Conservation (phyloP, 2,888 invertebrate species). For the Harpagoxenus sublaevis region DNA sequence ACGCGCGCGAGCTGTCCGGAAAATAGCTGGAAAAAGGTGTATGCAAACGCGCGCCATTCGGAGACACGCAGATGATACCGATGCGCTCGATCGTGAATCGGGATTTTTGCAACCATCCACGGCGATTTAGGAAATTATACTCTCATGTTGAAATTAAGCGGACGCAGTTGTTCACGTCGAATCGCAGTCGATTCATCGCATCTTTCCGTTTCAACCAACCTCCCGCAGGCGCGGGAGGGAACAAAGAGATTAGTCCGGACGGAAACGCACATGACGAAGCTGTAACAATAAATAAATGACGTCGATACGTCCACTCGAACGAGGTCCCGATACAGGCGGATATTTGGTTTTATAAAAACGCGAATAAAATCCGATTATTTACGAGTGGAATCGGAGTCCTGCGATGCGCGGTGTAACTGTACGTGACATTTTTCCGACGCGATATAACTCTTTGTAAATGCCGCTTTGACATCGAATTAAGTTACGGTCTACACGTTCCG, state of each 20-base stretch:
- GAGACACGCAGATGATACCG: constrained; percentile 21
- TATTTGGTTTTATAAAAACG: constrained; percentile 54
- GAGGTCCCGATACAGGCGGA: constrained; percentile 21
- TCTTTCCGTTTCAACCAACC: not conserved
- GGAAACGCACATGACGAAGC: constrained; percentile 18
- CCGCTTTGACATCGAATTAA: constrained; percentile 49
- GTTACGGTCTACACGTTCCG: constrained; percentile 37
- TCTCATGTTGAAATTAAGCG: constrained; percentile 4
- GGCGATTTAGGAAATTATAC: constrained; percentile 13
- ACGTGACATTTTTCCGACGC: constrained; percentile 50
- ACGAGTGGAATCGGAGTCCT: constrained; percentile 51
- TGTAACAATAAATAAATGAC: constrained; percentile 48
- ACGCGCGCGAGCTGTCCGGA: not conserved
- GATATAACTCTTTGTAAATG: constrained; percentile 50
- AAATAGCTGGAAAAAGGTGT: constrained; percentile 28
- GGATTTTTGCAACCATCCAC: not conserved
- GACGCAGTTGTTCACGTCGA: not conserved
- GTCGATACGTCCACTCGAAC: constrained; percentile 36
- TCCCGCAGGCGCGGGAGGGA: not conserved
- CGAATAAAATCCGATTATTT: constrained; percentile 58
- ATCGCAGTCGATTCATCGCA: not conserved
- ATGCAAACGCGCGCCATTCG: constrained; percentile 26
- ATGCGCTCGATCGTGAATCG: not conserved
- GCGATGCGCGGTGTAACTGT: constrained; percentile 40
- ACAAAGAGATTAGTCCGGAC: not conserved